Conservation (phyloP, 2,888 invertebrate genomes). For the Drosophila prolongata region DNA sequence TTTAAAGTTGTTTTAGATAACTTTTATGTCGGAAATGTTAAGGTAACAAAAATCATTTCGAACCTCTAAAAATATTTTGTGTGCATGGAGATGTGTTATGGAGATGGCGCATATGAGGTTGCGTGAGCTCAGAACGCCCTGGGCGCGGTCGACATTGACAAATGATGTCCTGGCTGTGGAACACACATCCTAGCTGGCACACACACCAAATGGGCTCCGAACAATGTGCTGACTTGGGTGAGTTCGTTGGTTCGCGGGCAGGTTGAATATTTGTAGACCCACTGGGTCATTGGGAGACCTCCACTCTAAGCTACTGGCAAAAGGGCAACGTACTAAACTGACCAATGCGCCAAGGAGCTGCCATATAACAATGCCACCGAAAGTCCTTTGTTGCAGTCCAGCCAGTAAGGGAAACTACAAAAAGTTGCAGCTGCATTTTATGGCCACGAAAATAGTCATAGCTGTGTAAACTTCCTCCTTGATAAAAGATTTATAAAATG, state of each 20-base stretch:
- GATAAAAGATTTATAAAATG: conserved; percentile 36
- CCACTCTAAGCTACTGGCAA: conserved; percentile 12
- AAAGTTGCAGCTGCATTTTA: conserved; percentile 73
- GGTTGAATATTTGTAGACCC: conserved; percentile 63
- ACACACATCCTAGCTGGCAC: conserved; percentile 40
- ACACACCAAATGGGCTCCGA: conserved; percentile 25
- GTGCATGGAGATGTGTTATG: conserved; percentile 22
- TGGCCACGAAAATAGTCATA: conserved; percentile 55
- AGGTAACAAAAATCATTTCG: too few species aligned
- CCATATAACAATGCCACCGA: conserved; percentile 60
- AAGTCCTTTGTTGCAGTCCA: conserved; percentile 56
- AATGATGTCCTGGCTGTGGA: conserved; percentile 63
- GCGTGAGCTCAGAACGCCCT: conserved; percentile 52
- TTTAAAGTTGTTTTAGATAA: too few species aligned
- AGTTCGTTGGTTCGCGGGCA: conserved; percentile 31
- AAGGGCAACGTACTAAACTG: conserved; percentile 57
- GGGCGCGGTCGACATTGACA: conserved; percentile 71
- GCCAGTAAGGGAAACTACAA: conserved; percentile 35
- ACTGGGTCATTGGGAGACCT: conserved; percentile 56
- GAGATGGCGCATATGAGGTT: conserved; percentile 58
- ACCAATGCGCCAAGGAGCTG: conserved; percentile 43
- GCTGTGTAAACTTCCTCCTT: conserved; percentile 39
- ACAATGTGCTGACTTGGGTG: conserved; percentile 53
- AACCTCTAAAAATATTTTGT: not conserved
- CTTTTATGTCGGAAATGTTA: too few species aligned